Evolutionary conservation across 2,113 vertebrate species (phyloP).

Genomic region (Anser cygnoides): DNA sequence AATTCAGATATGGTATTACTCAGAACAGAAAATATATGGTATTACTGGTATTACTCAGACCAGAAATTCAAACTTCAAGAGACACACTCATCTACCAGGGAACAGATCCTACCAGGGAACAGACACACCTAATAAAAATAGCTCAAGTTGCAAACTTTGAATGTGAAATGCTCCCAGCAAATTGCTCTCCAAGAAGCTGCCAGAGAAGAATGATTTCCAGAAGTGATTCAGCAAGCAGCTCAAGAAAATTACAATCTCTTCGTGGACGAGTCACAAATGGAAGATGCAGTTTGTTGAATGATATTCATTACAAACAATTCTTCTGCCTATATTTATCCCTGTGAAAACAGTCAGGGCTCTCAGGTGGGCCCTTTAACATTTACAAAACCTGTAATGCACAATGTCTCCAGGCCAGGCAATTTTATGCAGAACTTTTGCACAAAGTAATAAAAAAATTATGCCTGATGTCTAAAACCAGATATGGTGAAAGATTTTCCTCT

Average conservation of each 20-base stretch:
- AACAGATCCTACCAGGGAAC: constrained; percentile 5
- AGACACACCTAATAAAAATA: constrained; percentile 32
- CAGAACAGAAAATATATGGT: background rate
- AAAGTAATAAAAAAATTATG: constrained; percentile 8
- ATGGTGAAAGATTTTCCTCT: background rate
- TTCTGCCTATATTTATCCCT: constrained; percentile 22
- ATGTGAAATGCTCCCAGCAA: constrained; percentile 26
- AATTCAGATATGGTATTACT: background rate
- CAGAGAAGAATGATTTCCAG: constrained; percentile 42
- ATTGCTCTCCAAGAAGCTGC: constrained; percentile 8
- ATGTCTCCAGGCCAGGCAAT: background rate
- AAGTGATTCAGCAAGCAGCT: constrained; percentile 41
- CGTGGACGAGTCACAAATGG: constrained; percentile 6
- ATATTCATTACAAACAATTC: constrained; percentile 1
- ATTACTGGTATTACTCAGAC: background rate
- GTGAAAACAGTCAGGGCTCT: constrained; percentile 28
- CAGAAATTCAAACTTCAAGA: background rate
- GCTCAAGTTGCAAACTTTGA: constrained; percentile 36
- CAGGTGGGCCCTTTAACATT: background rate
- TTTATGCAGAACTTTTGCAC: background rate
- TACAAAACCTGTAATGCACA: background rate
- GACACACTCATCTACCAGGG: background rate
- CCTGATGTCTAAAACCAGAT: constrained; percentile 11
- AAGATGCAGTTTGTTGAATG: constrained; percentile 13
- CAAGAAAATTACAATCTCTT: constrained; percentile 42